phyloP scores from a whole-genome alignment of 2,888 invertebrate species.

The Coremacera marginata region DNA sequence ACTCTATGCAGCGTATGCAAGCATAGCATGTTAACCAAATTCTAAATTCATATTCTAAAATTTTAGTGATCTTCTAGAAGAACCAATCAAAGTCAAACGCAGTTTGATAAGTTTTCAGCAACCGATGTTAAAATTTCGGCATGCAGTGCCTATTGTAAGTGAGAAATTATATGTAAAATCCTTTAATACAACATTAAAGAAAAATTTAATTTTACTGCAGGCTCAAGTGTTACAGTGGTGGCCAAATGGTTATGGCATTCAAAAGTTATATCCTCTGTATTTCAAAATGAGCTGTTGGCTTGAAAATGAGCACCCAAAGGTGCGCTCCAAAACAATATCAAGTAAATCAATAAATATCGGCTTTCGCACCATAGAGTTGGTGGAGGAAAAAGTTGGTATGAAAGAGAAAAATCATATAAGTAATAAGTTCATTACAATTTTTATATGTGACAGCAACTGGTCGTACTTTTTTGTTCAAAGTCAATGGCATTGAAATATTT shows the following conservation, averaged over 20 bases:
- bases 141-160: constrained; percentile 58
- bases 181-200: too few relatives aligned
- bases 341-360: constrained; percentile 78
- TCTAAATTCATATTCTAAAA: constrained; percentile 13
- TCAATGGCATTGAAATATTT: constrained; percentile 88
- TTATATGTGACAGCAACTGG: constrained; percentile 71
- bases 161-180: too few relatives aligned
- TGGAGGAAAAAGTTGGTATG: constrained; percentile 75
- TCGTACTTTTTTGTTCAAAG: constrained; percentile 85
- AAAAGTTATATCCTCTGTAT: constrained; percentile 79
- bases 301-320: constrained; percentile 44
- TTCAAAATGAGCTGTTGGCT: constrained; percentile 69
- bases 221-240: constrained; percentile 82
- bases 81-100: constrained; percentile 50
- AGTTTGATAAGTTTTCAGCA: constrained; percentile 46
- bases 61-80: constrained; percentile 60
- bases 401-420: neutral
- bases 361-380: constrained; percentile 86
- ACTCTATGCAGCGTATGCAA: constrained; percentile 60
- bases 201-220: constrained; percentile 56
- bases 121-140: constrained; percentile 57
- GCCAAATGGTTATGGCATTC: constrained; percentile 93
- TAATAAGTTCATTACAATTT: neutral
- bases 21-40: neutral
- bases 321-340: constrained; percentile 58